phyloP scores from a whole-genome alignment of 2,797 vertebrate genomes.

The Hemibagrus guttatus region DNA sequence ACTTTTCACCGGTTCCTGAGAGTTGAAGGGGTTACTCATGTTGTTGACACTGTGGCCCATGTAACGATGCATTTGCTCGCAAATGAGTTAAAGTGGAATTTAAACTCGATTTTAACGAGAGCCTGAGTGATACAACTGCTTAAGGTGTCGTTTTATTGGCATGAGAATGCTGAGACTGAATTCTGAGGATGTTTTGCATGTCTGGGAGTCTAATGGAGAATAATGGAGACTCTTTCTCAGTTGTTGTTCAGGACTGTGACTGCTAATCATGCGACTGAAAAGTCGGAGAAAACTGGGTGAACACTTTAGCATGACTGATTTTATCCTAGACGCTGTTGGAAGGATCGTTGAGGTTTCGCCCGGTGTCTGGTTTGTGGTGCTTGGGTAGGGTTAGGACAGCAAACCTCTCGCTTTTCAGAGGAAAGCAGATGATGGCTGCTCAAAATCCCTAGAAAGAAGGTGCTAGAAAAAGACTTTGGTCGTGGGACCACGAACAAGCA shows the following conservation, averaged over 20 bases:
- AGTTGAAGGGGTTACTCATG: not conserved
- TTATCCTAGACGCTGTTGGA: not conserved
- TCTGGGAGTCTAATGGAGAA: not conserved
- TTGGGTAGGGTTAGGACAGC: too few species aligned
- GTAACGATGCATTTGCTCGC: not conserved
- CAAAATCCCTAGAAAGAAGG: not conserved
- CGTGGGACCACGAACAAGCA: not conserved
- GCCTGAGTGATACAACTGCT: not conserved
- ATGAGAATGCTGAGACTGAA: not conserved
- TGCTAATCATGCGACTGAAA: not conserved
- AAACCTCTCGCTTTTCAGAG: not conserved
- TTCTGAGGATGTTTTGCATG: slow-evolving; percentile 10
- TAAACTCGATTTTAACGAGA: not conserved
- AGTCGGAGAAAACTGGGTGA: not conserved
- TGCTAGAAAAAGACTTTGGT: not conserved
- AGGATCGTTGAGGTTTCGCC: not conserved
- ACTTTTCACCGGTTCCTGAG: not conserved
- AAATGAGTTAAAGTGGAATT: not conserved
- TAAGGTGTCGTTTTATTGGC: not conserved
- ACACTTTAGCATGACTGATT: not conserved
- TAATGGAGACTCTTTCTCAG: slow-evolving; percentile 3
- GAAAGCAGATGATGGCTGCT: not conserved
- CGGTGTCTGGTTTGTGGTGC: not conserved
- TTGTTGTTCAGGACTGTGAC: not conserved
- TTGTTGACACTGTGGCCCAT: not conserved